phyloP scores from a whole-genome alignment of 2,888 invertebrate genomes.

The Ommatoiulus sabulosus region DNA sequence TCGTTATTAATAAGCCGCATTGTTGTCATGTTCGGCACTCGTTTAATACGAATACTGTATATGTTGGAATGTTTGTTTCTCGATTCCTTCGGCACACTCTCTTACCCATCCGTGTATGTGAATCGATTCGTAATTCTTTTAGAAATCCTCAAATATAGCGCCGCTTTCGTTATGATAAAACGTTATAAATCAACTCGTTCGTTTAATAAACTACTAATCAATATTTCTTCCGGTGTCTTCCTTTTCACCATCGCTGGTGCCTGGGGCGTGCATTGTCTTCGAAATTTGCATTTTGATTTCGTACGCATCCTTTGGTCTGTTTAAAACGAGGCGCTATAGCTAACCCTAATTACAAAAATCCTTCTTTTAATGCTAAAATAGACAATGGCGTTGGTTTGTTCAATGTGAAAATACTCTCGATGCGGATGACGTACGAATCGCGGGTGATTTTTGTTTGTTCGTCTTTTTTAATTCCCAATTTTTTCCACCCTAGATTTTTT shows the following conservation, averaged over 20 bases:
- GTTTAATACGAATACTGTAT: neutral
- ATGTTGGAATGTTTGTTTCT: neutral
- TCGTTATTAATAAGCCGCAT: neutral
- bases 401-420: neutral
- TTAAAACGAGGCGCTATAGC: neutral
- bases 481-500: neutral
- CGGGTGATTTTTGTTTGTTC: neutral
- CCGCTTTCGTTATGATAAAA: neutral
- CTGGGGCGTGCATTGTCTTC: neutral
- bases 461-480: neutral
- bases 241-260: neutral
- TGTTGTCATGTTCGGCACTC: neutral
- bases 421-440: neutral
- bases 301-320: neutral
- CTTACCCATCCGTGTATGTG: neutral
- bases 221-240: neutral
- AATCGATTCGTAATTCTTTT: neutral
- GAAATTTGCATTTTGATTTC: conserved; percentile 30
- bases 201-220: conserved; percentile 7
- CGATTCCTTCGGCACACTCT: neutral
- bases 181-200: neutral
- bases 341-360: neutral
- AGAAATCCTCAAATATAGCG: neutral
- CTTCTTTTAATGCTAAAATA: neutral
- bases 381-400: conserved; percentile 9